phyloP scores from a whole-genome alignment of 2,113 vertebrate genomes.

The Limnothrissa miodon region DNA sequence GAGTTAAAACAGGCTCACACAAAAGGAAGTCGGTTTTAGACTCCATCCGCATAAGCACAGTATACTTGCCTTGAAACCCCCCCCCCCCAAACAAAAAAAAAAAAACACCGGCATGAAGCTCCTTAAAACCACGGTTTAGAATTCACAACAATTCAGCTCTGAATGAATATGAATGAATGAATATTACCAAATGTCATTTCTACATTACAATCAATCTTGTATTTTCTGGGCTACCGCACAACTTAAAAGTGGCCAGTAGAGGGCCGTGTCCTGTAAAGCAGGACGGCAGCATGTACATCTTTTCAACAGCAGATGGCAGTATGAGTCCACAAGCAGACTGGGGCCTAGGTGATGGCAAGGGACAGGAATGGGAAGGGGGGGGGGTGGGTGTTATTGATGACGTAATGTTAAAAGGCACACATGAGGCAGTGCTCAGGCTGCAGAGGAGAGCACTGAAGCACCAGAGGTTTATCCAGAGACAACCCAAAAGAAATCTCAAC shows the following conservation, averaged over 20 bases:
- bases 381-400: not conserved
- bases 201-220: not conserved
- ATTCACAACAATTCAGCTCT: not conserved
- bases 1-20: conserved; percentile 12
- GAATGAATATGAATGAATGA: too few relatives aligned
- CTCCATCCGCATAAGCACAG: not conserved
- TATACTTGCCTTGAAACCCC: not conserved
- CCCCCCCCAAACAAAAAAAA: not conserved
- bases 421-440: not conserved
- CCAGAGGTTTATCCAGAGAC: not conserved
- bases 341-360: not conserved
- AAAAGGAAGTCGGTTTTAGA: not conserved
- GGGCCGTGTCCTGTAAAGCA: not conserved
- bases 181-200: not conserved
- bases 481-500: not conserved
- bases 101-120: too few relatives aligned
- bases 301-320: not conserved
- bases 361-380: not conserved
- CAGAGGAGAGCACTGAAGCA: not conserved
- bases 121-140: not conserved
- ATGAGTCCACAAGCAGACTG: not conserved
- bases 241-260: not conserved
- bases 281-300: not conserved
- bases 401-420: not conserved
- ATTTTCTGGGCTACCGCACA: not conserved